Evolutionary conservation across 2,113 vertebrate genomes (phyloP), one percentile per base, ranked within the genome.

Genomic region (Poecile atricapillus): DNA sequence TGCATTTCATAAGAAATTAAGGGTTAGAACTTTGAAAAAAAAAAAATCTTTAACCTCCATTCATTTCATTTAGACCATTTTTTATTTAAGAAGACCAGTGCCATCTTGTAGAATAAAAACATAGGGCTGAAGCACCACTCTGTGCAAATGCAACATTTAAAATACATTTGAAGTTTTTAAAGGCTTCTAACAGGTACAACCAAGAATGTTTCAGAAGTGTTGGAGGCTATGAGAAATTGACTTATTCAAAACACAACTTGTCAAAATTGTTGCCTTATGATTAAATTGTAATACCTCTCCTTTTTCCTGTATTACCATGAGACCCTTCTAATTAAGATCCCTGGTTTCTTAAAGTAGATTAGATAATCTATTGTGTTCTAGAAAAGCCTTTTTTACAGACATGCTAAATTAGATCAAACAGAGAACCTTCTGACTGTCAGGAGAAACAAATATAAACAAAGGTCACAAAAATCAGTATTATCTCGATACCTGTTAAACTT

Each of bases 401-500:
- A 10, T 21, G 3, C 27, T 55, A n/a, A 37, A 52, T 35, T 15
- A 64, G n/a, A 47, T 41, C 69, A 80, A 82, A 68, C 33, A 39
- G 47, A 65, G 27, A 2, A 27, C 47, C 46, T 96, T 83, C 44
- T 56, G 49, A 79, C 62, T 79, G 64, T 43, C 19, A 41, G 59
- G 13, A 64, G 60, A 76, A 87, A 49, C 31, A 74, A 87, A 52
- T n/a, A 59, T 39, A 74, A 88, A 65, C 10, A 30, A 87, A 41
- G 35, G 56, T 83, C 64, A 84, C 43, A 90, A 63, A 88, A 94
- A 95, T 85, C 64, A 74, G 86, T 67, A 91, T 78, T 65, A 75
- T 78, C 75, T 96, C 89, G 70, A 96, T 96, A 92, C 90, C 68
- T 41, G 37, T 77, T 65, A 83, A 91, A 64, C 15, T 37, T 60